A percentile compares a stretch with the other conserved stretches of the same genome.
Conservation (phyloP, 2,888 invertebrate genomes). For the Agonopterix heracliana region DNA sequence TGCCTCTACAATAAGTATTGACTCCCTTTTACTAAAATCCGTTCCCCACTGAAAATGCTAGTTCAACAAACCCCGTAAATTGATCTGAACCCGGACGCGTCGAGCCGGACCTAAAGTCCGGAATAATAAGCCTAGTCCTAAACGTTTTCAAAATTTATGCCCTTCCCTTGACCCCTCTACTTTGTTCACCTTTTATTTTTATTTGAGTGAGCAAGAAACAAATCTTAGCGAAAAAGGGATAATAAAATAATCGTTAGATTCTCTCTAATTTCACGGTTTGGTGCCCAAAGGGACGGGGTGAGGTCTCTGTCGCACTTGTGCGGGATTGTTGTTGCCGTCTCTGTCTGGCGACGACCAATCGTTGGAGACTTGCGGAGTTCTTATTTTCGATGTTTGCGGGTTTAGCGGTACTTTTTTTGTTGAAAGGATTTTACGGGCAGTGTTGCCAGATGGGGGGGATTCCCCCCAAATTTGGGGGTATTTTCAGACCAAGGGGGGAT, state of each 20-base stretch:
- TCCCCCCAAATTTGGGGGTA: too few relatives aligned
- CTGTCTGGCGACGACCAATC: slow-evolving; percentile 49
- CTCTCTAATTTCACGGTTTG: slow-evolving; percentile 75
- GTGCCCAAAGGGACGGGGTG: slow-evolving; percentile 58
- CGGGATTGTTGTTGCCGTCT: slow-evolving; percentile 22
- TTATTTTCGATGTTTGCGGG: slow-evolving; percentile 61
- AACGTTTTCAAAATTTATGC: slow-evolving; percentile 62
- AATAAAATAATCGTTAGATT: slow-evolving; percentile 77
- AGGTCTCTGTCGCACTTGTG: slow-evolving; percentile 33
- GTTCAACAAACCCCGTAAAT: background rate
- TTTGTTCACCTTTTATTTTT: slow-evolving; percentile 76
- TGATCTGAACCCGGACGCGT: background rate
- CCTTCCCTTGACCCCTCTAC: slow-evolving; percentile 64
- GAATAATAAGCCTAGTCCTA: slow-evolving; percentile 69
- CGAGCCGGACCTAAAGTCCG: slow-evolving; percentile 52
- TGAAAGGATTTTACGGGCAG: background rate
- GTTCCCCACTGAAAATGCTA: background rate
- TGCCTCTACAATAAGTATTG: too few relatives aligned
- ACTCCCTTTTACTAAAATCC: too few relatives aligned
- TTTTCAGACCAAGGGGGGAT: too few relatives aligned
- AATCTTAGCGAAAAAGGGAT: slow-evolving; percentile 75
- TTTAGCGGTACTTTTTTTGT: slow-evolving; percentile 11
- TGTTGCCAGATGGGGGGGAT: too few relatives aligned
- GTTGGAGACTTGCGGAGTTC: slow-evolving; percentile 40
- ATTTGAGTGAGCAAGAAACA: slow-evolving; percentile 76